Evolutionary conservation across 1,140 invertebrate genomes (phyloP).

Genomic region (Cephus cinctus): DNA sequence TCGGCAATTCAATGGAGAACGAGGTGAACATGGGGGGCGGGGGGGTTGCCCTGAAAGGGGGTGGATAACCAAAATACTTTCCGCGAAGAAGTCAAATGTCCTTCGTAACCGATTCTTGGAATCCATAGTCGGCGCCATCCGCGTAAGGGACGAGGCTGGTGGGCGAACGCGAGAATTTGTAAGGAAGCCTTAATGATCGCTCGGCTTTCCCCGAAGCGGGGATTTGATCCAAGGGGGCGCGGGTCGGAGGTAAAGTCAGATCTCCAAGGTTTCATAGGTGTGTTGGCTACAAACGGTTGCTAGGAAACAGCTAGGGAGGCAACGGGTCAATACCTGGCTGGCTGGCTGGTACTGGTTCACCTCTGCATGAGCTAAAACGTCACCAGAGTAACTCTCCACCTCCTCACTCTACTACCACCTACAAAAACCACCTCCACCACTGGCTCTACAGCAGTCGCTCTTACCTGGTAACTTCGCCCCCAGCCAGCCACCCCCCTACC

Average conservation of each 20-base stretch:
- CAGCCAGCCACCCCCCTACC: conserved; percentile 24
- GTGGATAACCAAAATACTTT: no score
- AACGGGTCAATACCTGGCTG: conserved; percentile 52
- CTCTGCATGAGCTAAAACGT: conserved; percentile 42
- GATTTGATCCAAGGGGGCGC: no score
- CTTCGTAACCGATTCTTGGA: no score
- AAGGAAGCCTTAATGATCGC: no score
- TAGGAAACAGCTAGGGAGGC: conserved; percentile 41
- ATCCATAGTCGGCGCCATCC: no score
- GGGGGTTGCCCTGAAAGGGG: no score
- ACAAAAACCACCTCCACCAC: conserved; percentile 12
- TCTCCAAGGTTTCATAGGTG: conserved; percentile 51
- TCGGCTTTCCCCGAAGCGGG: no score
- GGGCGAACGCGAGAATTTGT: no score
- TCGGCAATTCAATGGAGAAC: no score
- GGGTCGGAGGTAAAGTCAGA: conserved; percentile 47
- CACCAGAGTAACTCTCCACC: conserved; percentile 45
- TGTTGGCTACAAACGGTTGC: conserved; percentile 50
- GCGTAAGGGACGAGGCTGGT: no score
- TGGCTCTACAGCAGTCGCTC: conserved; percentile 18
- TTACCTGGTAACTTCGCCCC: conserved; percentile 23
- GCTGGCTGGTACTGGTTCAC: conserved; percentile 40
- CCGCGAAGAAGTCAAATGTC: no score
- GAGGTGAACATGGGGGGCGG: no score
- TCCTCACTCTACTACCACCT: conserved; percentile 13